Percentiles rank a stretch among this genome's conserved stretches.
Evolutionary conservation across 2,113 vertebrate species (phyloP).

Genomic region (Gymnogyps californianus): DNA sequence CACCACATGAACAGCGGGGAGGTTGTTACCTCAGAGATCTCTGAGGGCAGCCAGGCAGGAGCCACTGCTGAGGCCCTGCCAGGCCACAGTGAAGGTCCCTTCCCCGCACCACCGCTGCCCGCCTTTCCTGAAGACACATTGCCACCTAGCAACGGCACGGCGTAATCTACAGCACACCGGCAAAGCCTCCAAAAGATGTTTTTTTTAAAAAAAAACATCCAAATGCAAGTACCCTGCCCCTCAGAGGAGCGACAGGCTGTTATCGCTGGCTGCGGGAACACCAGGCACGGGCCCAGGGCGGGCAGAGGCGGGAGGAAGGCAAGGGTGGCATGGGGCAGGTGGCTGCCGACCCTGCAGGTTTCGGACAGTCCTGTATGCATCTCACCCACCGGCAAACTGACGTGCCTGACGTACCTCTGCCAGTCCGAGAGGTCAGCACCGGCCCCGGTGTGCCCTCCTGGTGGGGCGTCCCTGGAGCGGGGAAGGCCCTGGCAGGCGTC

Average conservation of each 20-base stretch:
- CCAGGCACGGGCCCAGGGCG: too few relatives aligned
- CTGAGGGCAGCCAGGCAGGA: rapidly evolving
- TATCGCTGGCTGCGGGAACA: not conserved
- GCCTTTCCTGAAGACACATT: conserved; percentile 25
- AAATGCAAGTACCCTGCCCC: not conserved
- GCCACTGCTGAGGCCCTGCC: rapidly evolving
- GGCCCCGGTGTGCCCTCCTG: not conserved
- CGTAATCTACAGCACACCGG: conserved; percentile 7
- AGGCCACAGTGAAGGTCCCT: not conserved
- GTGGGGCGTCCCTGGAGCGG: rapidly evolving
- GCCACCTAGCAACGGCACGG: conserved; percentile 47
- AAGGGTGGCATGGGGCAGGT: rapidly evolving
- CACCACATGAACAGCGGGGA: not conserved
- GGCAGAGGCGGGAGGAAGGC: too few relatives aligned
- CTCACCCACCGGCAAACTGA: too few relatives aligned
- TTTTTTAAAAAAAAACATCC: not conserved
- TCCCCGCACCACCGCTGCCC: not conserved
- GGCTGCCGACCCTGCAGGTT: not conserved
- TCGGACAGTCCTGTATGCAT: too few relatives aligned
- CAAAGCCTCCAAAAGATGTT: not conserved
- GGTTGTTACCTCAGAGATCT: not conserved
- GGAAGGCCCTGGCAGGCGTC: not conserved
- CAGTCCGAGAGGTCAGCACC: rapidly evolving
- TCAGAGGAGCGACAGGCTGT: not conserved
- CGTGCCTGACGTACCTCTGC: rapidly evolving